Evolutionary conservation across 1,140 invertebrate genomes (phyloP).

Genomic region (Formica exsecta): DNA sequence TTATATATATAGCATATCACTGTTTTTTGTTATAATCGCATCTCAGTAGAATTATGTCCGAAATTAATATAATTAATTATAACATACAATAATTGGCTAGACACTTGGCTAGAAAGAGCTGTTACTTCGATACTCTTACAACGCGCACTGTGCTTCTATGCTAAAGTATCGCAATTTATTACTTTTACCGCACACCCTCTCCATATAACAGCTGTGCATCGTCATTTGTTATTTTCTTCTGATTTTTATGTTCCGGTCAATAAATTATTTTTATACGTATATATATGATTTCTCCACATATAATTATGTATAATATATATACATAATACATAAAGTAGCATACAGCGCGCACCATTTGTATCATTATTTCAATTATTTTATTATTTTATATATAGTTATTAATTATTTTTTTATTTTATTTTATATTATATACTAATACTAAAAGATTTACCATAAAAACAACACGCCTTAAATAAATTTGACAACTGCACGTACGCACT

Average conservation of each 20-base stretch:
- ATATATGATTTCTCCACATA: background rate
- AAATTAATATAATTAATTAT: slow-evolving; percentile 10
- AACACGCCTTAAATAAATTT: too few species aligned
- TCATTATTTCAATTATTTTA: too few species aligned
- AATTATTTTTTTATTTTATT: too few species aligned
- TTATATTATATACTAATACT: too few species aligned
- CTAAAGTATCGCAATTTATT: slow-evolving; percentile 44
- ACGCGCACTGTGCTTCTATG: slow-evolving; percentile 34
- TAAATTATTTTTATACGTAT: too few species aligned
- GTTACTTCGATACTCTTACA: slow-evolving; percentile 46
- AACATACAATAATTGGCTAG: background rate
- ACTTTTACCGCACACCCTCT: slow-evolving; percentile 49
- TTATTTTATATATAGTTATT: too few species aligned
- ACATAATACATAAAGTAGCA: background rate
- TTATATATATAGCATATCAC: too few species aligned
- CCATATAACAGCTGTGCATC: slow-evolving; percentile 3
- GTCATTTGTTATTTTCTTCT: slow-evolving; percentile 45
- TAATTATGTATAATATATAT: background rate
- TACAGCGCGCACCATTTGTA: background rate
- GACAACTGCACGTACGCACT: too few species aligned
- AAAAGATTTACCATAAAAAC: too few species aligned
- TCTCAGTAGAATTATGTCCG: background rate
- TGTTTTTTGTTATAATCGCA: background rate
- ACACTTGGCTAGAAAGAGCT: slow-evolving; percentile 1
- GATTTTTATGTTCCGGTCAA: background rate